Base-by-base conservation (phyloP, 2,113 vertebrate genomes). In the Noturus placidus region DNA sequence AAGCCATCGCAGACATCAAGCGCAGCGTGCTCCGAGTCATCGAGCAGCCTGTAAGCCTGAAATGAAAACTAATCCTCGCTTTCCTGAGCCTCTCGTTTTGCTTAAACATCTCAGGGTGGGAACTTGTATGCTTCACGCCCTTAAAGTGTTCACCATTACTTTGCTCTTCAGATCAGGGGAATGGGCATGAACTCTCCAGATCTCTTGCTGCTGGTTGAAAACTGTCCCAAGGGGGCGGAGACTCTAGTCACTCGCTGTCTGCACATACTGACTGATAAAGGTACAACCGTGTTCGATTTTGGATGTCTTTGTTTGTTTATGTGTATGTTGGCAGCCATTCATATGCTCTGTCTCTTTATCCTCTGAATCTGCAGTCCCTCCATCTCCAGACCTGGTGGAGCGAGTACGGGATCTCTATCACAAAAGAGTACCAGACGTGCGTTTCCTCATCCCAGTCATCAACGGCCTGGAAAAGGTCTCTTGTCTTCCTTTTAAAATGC, bases 101-200 rank as follows among this genome's bases (percentile, higher is more conserved):
- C 76, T 54, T n/a, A 56, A 35, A 17, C 6, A 10, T 8, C 69
- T 9, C 67, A 3, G 15, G 20, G 17, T 42, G 38, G 22, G 35
- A 38, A 72, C 69, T 35, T 38, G 61, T 63, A 83, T 46, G 8
- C 30, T 11, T 77, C 13, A 54, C 3, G 11, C 9, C 22, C 52
- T 54, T 54, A 69, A 69, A 61, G 59, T 27, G 0, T 80, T 78
- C 50, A 61, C 4, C 5, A 35, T 33, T 7, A 8, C 1, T 27
- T 27, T 61, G 0, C 79, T 61, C 27, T 20, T 90, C 84, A 97
- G 97, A 99, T 99, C 89, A 96, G 98, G 0, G 98, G 97, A 0
- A 99, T 99, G 98, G 98, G 98, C 25, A 99, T 99, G 98, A 98
- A 96, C 91, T 99, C 98, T 0, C 98, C 97, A 0, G 97, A 99